Evolutionary conservation across 1,140 invertebrate species (phyloP).

Genomic region (Bombus waltoni): DNA sequence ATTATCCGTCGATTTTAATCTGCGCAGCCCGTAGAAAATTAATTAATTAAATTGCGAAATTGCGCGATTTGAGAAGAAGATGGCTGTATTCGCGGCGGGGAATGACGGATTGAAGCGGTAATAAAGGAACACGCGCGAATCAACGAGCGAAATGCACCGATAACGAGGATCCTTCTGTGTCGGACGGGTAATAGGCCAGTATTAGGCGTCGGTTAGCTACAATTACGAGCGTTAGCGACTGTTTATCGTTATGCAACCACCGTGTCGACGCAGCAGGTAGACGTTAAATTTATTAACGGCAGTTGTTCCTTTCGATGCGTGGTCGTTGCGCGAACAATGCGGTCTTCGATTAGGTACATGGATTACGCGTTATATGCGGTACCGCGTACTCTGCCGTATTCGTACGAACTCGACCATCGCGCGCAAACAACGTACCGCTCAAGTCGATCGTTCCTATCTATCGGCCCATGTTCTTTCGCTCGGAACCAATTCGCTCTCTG

Average conservation of each 20-base stretch:
- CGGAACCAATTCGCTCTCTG: no score
- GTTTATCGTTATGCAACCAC: constrained; percentile 56
- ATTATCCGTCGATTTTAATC: no score
- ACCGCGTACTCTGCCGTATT: no score
- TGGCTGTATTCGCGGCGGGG: background rate
- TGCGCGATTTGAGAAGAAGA: background rate
- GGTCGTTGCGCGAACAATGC: background rate
- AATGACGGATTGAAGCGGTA: background rate
- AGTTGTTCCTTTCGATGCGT: background rate
- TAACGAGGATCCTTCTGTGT: constrained; percentile 37
- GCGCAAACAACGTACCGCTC: no score
- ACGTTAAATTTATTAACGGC: constrained; percentile 51
- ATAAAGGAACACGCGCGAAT: constrained; percentile 27
- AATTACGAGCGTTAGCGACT: constrained; percentile 46
- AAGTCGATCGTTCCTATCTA: no score
- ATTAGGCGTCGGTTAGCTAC: constrained; percentile 51
- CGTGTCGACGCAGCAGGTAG: constrained; percentile 34
- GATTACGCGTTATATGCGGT: no score
- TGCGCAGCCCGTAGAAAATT: background rate
- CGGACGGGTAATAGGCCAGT: constrained; percentile 35
- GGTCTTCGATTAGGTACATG: background rate
- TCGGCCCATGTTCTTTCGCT: no score
- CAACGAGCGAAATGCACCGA: constrained; percentile 7
- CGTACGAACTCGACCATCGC: no score
- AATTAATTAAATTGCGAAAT: background rate